phyloP scores from a whole-genome alignment of 2,888 invertebrate species.

The Lasioglossum zephyrum region DNA sequence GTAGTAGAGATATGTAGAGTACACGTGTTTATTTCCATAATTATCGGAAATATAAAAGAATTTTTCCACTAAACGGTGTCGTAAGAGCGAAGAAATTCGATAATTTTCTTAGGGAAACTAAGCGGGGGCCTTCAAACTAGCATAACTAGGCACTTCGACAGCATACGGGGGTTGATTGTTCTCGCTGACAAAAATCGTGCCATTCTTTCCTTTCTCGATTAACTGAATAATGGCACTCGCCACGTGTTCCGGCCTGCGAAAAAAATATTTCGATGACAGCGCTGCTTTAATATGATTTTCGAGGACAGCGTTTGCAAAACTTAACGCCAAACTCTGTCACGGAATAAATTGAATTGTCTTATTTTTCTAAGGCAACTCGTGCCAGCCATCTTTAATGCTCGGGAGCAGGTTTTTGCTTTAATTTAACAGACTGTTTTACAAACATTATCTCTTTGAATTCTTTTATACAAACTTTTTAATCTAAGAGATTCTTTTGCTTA shows the following conservation, averaged over 20 bases:
- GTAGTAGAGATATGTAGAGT: too few relatives aligned
- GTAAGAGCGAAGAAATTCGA: not conserved
- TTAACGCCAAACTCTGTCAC: not conserved
- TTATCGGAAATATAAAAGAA: too few relatives aligned
- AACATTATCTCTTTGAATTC: not conserved
- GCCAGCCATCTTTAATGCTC: not conserved
- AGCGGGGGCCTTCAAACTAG: constrained; percentile 46
- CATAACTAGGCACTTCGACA: constrained; percentile 61
- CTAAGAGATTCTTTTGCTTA: constrained; percentile 49
- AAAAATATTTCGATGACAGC: not conserved
- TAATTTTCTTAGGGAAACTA: not conserved
- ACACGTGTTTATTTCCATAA: too few relatives aligned
- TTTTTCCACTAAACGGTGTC: too few relatives aligned
- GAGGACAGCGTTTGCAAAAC: not conserved
- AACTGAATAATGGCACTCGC: constrained; percentile 74
- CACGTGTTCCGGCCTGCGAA: constrained; percentile 72
- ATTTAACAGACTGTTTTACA: too few relatives aligned
- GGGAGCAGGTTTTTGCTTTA: too few relatives aligned
- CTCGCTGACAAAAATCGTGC: constrained; percentile 74
- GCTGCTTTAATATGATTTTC: not conserved
- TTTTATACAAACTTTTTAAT: too few relatives aligned
- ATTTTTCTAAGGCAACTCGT: too few relatives aligned
- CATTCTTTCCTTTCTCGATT: constrained; percentile 73
- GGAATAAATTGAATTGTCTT: too few relatives aligned
- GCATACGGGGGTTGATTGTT: constrained; percentile 72